Evolutionary conservation across 2,797 vertebrate genomes (phyloP), one percentile per base, ranked within the genome.

Genomic region (Amniataba percoides): DNA sequence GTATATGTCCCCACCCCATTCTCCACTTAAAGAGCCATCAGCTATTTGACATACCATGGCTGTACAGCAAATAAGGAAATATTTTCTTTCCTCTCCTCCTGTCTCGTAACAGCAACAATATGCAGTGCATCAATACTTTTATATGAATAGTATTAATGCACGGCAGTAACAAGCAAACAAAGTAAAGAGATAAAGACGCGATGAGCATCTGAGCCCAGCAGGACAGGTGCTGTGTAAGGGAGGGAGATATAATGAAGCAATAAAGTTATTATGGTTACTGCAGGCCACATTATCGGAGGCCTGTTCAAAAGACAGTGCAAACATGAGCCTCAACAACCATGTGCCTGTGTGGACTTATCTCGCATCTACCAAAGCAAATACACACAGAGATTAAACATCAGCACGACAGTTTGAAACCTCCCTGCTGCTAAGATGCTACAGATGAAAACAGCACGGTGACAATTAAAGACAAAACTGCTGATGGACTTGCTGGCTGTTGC

Each of bases 21-120:
- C 71, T 66, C 21, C 27, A 78, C 64, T 91, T 91, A 93, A 92
- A 93, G 89, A 81, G 80, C 73, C 87, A 87, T 49, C 45, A 53
- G 53, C 72, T 71, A n/a, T 70, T 55, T 63, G 48, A 63, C 23
- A 64, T 43, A n/a, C 11, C 25, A 19, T 6, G 12, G 36, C 0
- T n/a, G 27, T 51, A 48, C 11, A 21, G 19, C 13, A 45, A 45
- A 74, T 2, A 71, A 52, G 48, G 34, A 71, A 43, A 78, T 58
- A 9, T 61, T 45, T 31, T 16, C 39, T 52, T 46, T 75, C 27
- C 63, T 58, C 18, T 76, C 39, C 34, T 34, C 11, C 2, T 43
- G 46, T 7, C 14, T 67, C 45, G 56, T 61, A 21, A 40, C 8
- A 13, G 21, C 11, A 42, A 42, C 34, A 1, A 68, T 18, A 39